Base-by-base conservation (phyloP, 2,797 vertebrate genomes). In the Eutrigla gurnardus region DNA sequence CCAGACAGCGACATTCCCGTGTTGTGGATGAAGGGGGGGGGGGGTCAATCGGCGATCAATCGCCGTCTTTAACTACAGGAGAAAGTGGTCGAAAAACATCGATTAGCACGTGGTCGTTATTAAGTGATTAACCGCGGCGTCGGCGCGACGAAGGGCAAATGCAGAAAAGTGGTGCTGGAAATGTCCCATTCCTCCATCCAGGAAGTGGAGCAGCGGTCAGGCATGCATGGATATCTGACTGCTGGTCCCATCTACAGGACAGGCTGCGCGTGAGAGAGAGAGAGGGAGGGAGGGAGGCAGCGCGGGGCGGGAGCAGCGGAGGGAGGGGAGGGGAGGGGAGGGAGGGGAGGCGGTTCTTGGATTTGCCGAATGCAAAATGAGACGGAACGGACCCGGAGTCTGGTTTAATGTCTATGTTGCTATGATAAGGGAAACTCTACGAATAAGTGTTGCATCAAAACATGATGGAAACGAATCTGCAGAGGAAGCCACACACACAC, bases 161-260 rank as follows among this genome's bases (percentile, higher is more conserved):
- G 81, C 82, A 62, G 77, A 88, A 88, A 88, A 88, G 87, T 88
- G 83, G 91, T 70, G 90, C 93, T 93, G 94, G 92, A 95, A 89
- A 92, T 86, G 94, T 95, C 94, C 96, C 95, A 94, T 96, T 94
- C 95, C 95, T 93, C 93, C 92, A 93, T 93, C 95, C 96, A 97
- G 96, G 96, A 97, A 96, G 96, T 96, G 81, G 86, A 86, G 86
- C 84, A 65, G 89, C 89, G 92, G 90, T 88, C 90, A 92, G 89
- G 90, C 92, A 71, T 78, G 91, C 86, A 66, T 45, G 88, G 89
- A 87, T 79, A 65, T 91, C 77, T 82, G 86, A 84, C 89, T 86
- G n/a, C 91, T 88, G 86, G 86, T 91, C 87, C 90, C 91, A 86
- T 92, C 88, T 81, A 83, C 82, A 91, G 92, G 94, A 93, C 91